These are phyloP conservation scores for Trissonchulus latispiculum DNA, from an alignment of 2,888 invertebrate species.

Conservation along the genomic window DNA sequence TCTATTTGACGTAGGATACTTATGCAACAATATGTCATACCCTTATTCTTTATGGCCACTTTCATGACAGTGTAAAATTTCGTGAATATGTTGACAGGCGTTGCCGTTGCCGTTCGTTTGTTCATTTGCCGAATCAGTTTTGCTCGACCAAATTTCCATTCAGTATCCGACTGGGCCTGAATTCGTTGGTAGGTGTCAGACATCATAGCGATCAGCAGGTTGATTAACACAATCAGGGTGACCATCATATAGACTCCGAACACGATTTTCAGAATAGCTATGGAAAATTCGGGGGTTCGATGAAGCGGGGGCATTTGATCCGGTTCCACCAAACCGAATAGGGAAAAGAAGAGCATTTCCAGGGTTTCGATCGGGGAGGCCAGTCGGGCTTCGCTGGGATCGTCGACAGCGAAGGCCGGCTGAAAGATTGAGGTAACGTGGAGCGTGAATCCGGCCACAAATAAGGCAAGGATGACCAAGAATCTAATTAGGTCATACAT, in stretches of 20 bases:
- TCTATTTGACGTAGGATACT: no score
- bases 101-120: conserved; percentile 87
- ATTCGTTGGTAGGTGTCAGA: conserved; percentile 98
- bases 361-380: conserved; percentile 60
- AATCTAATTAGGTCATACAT: conserved; percentile 56
- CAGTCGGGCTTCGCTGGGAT: conserved; percentile 28
- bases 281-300: conserved; percentile 42
- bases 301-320: conserved; percentile 52
- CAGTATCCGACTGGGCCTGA: conserved; percentile 98
- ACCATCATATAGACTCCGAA: conserved; percentile 97
- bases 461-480: conserved; percentile 89
- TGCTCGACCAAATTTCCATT: conserved; percentile 98
- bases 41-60: conserved; percentile 39
- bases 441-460: conserved; percentile 97
- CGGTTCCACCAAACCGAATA: conserved; percentile 78
- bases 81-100: conserved; percentile 90
- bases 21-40: no score
- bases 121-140: conserved; percentile 98
- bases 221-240: conserved; percentile 92
- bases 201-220: conserved; percentile 99
- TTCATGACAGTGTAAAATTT: conserved; percentile 48
- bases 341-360: conserved; percentile 94
- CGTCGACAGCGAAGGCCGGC: conserved; percentile 9
- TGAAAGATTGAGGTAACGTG: conserved; percentile 68
- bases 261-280: conserved; percentile 52